Evolutionary conservation across 2,797 vertebrate species (phyloP).

Genomic region (Pygocentrus nattereri): DNA sequence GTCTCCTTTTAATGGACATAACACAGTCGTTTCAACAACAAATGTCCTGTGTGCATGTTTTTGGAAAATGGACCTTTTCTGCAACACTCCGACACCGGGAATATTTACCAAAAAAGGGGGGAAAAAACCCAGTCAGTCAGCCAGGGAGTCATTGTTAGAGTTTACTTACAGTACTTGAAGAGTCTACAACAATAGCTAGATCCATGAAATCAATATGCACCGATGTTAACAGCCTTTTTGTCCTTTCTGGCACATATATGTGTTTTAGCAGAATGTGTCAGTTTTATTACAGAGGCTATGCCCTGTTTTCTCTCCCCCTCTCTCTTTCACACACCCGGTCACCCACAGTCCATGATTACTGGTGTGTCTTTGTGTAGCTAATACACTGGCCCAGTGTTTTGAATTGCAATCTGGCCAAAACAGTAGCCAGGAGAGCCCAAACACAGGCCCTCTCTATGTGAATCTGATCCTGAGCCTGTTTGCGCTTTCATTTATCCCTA

Average conservation of each 20-base stretch:
- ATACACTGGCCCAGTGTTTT: constrained; percentile 50
- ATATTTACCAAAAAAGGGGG: no score
- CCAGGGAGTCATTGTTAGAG: constrained; percentile 7
- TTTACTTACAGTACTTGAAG: constrained; percentile 16
- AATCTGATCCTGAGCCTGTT: constrained; percentile 53
- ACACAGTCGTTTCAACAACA: constrained; percentile 36
- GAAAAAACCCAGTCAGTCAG: constrained; percentile 25
- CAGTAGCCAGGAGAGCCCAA: constrained; percentile 35
- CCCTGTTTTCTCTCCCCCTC: background rate
- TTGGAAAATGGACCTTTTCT: constrained; percentile 11
- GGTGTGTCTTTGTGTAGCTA: constrained; percentile 40
- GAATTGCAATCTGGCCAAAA: constrained; percentile 46
- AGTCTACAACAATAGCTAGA: background rate
- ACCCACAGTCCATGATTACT: constrained; percentile 31
- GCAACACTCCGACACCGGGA: constrained; percentile 2
- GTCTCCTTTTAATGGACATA: constrained; percentile 44
- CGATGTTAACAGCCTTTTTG: background rate
- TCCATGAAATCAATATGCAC: background rate
- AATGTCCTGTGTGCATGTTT: constrained; percentile 34
- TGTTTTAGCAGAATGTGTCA: constrained; percentile 26
- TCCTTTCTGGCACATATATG: background rate
- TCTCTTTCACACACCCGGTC: constrained; percentile 7
- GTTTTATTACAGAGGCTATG: background rate
- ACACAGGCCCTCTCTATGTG: constrained; percentile 50
- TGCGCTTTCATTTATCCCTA: constrained; percentile 54